These are phyloP conservation scores for Mus pahari DNA, from an alignment of 2,113 vertebrate species.

Conservation along the genomic window DNA sequence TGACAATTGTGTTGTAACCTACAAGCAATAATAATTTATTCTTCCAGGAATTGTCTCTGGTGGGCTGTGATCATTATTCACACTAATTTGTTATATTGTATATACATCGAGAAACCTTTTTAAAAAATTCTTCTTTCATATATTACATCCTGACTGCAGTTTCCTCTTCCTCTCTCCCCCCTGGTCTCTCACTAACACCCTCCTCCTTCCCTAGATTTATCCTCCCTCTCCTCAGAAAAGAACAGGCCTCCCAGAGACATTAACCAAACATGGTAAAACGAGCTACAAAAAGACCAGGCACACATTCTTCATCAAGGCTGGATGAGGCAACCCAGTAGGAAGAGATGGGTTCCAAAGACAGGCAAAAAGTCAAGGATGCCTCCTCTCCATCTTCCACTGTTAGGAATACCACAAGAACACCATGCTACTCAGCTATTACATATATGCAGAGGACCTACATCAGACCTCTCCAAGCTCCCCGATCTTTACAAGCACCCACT, in stretches of 20 bases:
- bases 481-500: not conserved
- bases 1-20: not conserved
- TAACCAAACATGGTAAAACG: not conserved
- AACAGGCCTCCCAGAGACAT: not conserved
- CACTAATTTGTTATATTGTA: not conserved
- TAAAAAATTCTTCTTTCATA: not conserved
- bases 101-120: not conserved
- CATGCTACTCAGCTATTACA: not conserved
- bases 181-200: not conserved
- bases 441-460: not conserved
- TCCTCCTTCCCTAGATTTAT: not conserved
- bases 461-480: not conserved
- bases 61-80: not conserved
- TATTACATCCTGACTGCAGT: not conserved
- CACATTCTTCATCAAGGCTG: not conserved
- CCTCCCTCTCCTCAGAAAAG: not conserved
- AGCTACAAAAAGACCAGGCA: not conserved
- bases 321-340: not conserved
- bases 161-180: not conserved
- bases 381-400: not conserved
- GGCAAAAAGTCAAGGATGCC: not conserved
- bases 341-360: not conserved
- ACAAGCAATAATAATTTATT: not conserved
- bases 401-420: not conserved
- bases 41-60: not conserved